phyloP scores from a whole-genome alignment of 2,888 invertebrate genomes.

The Platerodrilus igneus region DNA sequence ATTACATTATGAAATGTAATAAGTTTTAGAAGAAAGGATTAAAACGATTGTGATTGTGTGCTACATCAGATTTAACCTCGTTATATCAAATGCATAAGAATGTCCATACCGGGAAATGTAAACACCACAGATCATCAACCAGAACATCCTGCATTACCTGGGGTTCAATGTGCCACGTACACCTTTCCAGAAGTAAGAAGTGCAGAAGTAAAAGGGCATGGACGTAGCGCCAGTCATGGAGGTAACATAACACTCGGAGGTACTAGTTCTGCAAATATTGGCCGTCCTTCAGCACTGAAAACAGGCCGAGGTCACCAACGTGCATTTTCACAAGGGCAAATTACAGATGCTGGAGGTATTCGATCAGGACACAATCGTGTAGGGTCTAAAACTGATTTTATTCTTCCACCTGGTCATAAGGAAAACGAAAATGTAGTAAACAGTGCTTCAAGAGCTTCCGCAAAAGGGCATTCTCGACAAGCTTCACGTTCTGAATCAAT shows the following conservation, averaged over 20 bases:
- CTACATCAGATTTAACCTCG: too few relatives aligned
- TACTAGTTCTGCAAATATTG: slow-evolving; percentile 46
- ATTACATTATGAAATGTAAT: too few relatives aligned
- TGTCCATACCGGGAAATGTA: slow-evolving; percentile 21
- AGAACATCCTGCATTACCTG: slow-evolving; percentile 15
- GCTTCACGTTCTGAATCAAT: slow-evolving; percentile 86
- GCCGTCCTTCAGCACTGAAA: slow-evolving; percentile 68
- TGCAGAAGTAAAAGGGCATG: slow-evolving; percentile 55
- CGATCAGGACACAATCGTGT: slow-evolving; percentile 68
- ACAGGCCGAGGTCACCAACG: slow-evolving; percentile 73
- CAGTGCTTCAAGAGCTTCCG: slow-evolving; percentile 48
- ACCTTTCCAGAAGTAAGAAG: slow-evolving; percentile 44
- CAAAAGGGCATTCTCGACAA: slow-evolving; percentile 75
- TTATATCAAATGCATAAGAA: slow-evolving; percentile 23
- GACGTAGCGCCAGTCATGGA: slow-evolving; percentile 81
- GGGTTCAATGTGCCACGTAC: slow-evolving; percentile 43
- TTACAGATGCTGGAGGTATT: slow-evolving; percentile 51
- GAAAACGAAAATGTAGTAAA: slow-evolving; percentile 50
- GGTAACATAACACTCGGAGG: slow-evolving; percentile 57
- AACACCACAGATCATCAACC: slow-evolving; percentile 18
- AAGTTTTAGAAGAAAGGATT: too few relatives aligned
- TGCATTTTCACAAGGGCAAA: slow-evolving; percentile 84
- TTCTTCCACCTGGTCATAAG: slow-evolving; percentile 80
- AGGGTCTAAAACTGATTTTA: slow-evolving; percentile 84
- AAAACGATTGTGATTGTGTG: too few relatives aligned